Evolutionary conservation across 2,113 vertebrate species (phyloP).

Genomic region (Sinocyclocheilus anophthalmus): DNA sequence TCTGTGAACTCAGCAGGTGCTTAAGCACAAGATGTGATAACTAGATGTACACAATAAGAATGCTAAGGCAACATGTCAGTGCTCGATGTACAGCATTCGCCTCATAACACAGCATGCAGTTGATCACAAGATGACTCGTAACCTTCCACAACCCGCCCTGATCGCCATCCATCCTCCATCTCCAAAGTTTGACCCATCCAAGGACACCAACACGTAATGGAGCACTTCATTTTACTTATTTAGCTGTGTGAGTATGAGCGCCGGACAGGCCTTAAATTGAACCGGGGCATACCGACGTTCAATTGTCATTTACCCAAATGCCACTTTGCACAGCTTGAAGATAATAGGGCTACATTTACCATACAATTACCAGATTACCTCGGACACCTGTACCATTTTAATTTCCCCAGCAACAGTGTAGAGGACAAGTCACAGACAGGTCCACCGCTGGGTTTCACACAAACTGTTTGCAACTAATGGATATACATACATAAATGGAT

Average conservation of each 20-base stretch:
- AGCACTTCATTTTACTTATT: slow-evolving; percentile 31
- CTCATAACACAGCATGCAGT: slow-evolving; percentile 72
- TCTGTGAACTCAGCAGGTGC: slow-evolving; percentile 78
- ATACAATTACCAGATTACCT: slow-evolving; percentile 42
- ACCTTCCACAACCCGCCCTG: slow-evolving; percentile 19
- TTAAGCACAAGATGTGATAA: slow-evolving; percentile 74
- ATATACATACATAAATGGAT: slow-evolving; percentile 25
- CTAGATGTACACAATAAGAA: slow-evolving; percentile 75
- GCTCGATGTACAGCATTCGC: slow-evolving; percentile 67
- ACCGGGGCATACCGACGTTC: neutral
- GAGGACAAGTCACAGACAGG: slow-evolving; percentile 41
- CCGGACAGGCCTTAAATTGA: slow-evolving; percentile 16
- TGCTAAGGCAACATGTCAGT: slow-evolving; percentile 38
- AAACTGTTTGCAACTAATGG: slow-evolving; percentile 11
- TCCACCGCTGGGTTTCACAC: neutral
- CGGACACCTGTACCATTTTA: slow-evolving; percentile 35
- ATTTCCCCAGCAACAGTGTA: slow-evolving; percentile 19
- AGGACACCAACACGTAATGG: slow-evolving; percentile 31
- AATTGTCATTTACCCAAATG: slow-evolving; percentile 40
- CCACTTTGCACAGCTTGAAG: slow-evolving; percentile 40
- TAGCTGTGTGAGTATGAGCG: neutral
- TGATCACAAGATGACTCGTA: slow-evolving; percentile 61
- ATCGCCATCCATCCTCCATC: slow-evolving; percentile 48
- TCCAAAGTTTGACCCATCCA: slow-evolving; percentile 44
- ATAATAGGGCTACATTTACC: slow-evolving; percentile 25